Percentiles rank a stretch among this genome's conserved stretches.
Conservation (phyloP, 2,113 vertebrate species). For the Ellobius talpinus region DNA sequence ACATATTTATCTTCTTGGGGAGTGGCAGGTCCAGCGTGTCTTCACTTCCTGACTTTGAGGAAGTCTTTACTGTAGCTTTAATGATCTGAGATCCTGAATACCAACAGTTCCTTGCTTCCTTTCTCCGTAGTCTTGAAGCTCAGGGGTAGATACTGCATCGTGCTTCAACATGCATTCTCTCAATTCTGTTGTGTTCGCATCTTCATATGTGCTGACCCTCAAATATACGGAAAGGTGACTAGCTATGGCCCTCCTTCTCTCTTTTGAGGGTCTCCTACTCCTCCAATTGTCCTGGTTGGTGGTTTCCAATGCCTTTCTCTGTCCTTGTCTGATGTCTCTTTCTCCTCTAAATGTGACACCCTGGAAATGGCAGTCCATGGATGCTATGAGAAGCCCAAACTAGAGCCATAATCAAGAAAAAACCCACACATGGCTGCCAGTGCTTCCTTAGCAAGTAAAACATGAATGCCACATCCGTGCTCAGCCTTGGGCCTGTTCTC, state of each 20-base stretch:
- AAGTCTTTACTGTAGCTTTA: constrained; percentile 53
- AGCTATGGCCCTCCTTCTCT: background rate
- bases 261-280: background rate
- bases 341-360: background rate
- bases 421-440: rapidly evolving
- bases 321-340: background rate
- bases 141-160: background rate
- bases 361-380: background rate
- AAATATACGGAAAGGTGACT: background rate
- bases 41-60: constrained; percentile 59
- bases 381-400: background rate
- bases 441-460: rapidly evolving
- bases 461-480: rapidly evolving
- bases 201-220: background rate
- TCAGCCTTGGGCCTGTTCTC: background rate
- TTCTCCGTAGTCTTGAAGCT: constrained; percentile 22
- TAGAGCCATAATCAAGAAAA: background rate
- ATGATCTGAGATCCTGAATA: background rate
- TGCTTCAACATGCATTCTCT: background rate
- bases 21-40: background rate
- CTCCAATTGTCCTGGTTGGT: background rate
- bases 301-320: background rate
- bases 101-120: background rate
- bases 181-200: background rate
- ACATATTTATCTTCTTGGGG: constrained; percentile 26